phyloP scores from a whole-genome alignment of 1,140 invertebrate species.

The Adelges cooleyi region DNA sequence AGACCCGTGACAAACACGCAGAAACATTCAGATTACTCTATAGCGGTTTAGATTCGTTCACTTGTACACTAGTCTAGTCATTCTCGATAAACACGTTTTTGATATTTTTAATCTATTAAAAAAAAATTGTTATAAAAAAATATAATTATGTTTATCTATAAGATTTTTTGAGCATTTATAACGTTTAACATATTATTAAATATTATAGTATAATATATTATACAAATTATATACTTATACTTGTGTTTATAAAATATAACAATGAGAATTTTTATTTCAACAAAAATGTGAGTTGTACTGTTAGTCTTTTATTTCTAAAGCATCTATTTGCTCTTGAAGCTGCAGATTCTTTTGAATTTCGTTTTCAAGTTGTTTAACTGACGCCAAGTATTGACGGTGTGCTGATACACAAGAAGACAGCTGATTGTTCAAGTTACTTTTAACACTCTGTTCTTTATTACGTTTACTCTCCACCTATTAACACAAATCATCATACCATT shows the following conservation, averaged over 20 bases:
- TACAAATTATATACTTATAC: background rate
- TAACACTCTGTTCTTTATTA: slow-evolving; percentile 57
- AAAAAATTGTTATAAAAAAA: slow-evolving; percentile 6
- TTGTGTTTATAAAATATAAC: background rate
- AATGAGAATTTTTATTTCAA: background rate
- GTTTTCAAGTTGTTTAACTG: slow-evolving; percentile 66
- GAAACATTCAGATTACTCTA: slow-evolving; percentile 49
- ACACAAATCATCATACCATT: too few species aligned
- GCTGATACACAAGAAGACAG: slow-evolving; percentile 63
- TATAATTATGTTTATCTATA: background rate
- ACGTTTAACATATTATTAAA: background rate
- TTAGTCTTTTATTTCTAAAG: slow-evolving; percentile 38
- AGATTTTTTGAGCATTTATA: slow-evolving; percentile 12
- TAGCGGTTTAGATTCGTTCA: slow-evolving; percentile 43
- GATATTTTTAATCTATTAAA: background rate
- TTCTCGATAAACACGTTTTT: background rate
- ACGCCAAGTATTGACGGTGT: slow-evolving; percentile 69
- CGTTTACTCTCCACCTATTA: slow-evolving; percentile 43
- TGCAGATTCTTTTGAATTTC: slow-evolving; percentile 38
- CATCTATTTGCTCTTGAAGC: background rate
- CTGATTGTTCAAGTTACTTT: slow-evolving; percentile 57
- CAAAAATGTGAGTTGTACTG: background rate
- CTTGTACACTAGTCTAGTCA: background rate
- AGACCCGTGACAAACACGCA: slow-evolving; percentile 40
- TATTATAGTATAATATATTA: background rate